Evolutionary conservation across 2,113 vertebrate species (phyloP).

Genomic region (Butorides virescens): DNA sequence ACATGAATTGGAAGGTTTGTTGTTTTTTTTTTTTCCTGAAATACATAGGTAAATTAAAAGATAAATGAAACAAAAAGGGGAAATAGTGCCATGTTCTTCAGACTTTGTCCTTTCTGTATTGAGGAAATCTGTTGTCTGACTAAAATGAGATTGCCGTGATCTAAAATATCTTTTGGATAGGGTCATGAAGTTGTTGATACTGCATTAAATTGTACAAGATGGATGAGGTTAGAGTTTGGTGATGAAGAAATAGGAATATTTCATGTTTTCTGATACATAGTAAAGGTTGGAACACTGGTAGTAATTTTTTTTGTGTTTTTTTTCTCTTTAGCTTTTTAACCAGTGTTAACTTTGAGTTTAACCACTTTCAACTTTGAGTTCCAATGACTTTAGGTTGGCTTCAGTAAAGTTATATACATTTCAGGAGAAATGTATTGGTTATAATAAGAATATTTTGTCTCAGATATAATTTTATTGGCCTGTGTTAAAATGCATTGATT

Average conservation of each 20-base stretch:
- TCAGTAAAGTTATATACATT: background rate
- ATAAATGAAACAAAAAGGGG: background rate
- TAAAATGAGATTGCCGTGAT: background rate
- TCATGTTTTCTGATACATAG: background rate
- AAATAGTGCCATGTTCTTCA: background rate
- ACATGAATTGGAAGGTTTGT: background rate
- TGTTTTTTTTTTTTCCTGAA: background rate
- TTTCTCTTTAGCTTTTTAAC: background rate
- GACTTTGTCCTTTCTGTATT: background rate
- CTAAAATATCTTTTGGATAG: background rate
- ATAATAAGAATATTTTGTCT: conserved; percentile 40
- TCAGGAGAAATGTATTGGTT: background rate
- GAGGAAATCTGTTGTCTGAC: background rate
- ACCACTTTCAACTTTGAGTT: background rate
- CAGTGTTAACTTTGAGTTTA: background rate
- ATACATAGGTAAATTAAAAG: background rate
- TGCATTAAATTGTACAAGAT: background rate
- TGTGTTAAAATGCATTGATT: conserved; percentile 56
- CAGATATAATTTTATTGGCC: conserved; percentile 46
- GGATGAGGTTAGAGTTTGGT: background rate
- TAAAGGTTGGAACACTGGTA: background rate
- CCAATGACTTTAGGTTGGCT: background rate
- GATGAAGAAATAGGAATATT: background rate
- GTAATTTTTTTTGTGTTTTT: background rate
- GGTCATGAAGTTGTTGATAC: background rate